These are phyloP conservation scores for Aquatica leii DNA, from an alignment of 2,888 invertebrate species.

Conservation along the genomic window DNA sequence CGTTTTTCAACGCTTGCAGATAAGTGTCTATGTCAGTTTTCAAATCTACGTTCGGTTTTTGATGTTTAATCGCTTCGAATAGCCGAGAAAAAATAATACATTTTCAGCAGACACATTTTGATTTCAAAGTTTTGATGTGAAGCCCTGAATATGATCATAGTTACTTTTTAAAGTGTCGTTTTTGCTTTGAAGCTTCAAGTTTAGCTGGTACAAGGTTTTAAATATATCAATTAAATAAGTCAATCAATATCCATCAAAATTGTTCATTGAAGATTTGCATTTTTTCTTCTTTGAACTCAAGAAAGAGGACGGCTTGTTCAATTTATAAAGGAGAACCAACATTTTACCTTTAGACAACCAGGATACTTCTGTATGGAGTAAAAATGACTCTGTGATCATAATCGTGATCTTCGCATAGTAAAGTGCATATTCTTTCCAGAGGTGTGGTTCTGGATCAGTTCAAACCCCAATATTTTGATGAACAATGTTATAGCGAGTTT, in stretches of 20 bases:
- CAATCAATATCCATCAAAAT: no score
- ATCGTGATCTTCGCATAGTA: conserved; percentile 6
- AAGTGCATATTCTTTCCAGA: no score
- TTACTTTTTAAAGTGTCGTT: conserved; percentile 3
- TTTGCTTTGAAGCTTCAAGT: conserved; percentile 7
- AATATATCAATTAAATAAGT: conserved; percentile 4
- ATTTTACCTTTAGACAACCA: conserved; percentile 1
- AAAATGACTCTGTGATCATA: conserved; percentile 1
- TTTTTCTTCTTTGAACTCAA: conserved; percentile 7
- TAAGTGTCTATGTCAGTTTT: conserved; percentile 24
- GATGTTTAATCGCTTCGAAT: conserved; percentile 24
- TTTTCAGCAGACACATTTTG: conserved; percentile 9
- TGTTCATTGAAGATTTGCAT: no score
- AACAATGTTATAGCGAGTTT: background rate
- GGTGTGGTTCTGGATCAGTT: background rate
- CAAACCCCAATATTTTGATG: background rate
- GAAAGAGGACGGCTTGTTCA: background rate
- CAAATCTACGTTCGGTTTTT: conserved; percentile 18
- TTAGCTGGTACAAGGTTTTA: background rate
- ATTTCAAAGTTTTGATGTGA: conserved; percentile 4
- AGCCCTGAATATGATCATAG: conserved; percentile 5
- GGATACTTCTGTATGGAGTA: conserved; percentile 2
- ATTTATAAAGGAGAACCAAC: background rate
- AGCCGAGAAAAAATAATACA: conserved; percentile 19
- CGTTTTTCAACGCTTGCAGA: conserved; percentile 25